phyloP scores from a whole-genome alignment of 2,113 vertebrate genomes.

The Apodemus sylvaticus region DNA sequence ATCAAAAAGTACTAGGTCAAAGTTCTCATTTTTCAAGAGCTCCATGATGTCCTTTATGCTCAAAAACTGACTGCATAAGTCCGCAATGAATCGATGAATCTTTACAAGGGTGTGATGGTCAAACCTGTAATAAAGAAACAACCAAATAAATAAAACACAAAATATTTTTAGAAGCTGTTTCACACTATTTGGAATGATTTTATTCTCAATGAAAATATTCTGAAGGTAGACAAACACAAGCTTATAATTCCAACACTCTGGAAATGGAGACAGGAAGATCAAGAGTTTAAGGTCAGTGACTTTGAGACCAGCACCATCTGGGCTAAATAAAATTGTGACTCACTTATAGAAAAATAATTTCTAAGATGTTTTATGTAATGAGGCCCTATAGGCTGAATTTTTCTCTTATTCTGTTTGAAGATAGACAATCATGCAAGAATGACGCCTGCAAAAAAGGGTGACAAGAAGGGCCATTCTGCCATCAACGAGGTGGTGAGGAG shows the following conservation, averaged over 20 bases:
- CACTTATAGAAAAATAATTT: neutral
- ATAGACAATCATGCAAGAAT: neutral
- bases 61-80: constrained; percentile 81
- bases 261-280: neutral
- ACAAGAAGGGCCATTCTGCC: too few species aligned
- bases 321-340: neutral
- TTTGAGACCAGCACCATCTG: neutral
- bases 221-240: neutral
- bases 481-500: too few species aligned
- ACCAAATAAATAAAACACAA: neutral
- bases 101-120: constrained; percentile 65
- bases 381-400: neutral
- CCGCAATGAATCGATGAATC: constrained; percentile 66
- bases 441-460: too few species aligned
- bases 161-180: too few species aligned
- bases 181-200: neutral
- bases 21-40: constrained; percentile 78
- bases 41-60: constrained; percentile 73
- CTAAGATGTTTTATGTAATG: neutral
- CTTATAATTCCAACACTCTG: neutral
- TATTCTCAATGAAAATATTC: neutral
- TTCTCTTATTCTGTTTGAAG: neutral
- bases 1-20: constrained; percentile 81
- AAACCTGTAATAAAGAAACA: constrained; percentile 59
- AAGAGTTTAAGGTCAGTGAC: neutral